These are phyloP conservation scores for Agelaius tricolor DNA, from an alignment of 2,113 vertebrate genomes.

Conservation along the genomic window DNA sequence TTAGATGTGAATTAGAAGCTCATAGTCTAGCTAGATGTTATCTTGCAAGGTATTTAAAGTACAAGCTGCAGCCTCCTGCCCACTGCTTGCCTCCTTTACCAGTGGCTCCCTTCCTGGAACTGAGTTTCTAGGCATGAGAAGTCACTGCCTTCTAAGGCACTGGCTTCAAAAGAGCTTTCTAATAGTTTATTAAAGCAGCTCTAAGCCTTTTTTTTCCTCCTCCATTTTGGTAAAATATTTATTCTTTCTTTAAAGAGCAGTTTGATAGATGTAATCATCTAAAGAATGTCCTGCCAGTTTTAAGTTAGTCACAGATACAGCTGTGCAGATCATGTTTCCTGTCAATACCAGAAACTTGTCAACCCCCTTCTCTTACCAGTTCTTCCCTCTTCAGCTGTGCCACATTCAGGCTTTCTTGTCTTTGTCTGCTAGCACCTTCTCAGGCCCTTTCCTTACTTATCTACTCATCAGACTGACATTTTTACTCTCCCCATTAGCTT, in stretches of 20 bases:
- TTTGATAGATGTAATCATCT: conserved; percentile 64
- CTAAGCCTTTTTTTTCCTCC: not conserved
- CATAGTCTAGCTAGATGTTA: not conserved
- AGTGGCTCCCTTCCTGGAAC: not conserved
- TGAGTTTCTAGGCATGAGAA: not conserved
- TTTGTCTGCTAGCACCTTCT: conserved; percentile 17
- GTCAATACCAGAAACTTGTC: conserved; percentile 29
- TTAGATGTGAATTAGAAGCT: not conserved
- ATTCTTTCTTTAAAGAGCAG: conserved; percentile 69
- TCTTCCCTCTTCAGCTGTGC: conserved; percentile 19
- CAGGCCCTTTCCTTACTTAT: not conserved
- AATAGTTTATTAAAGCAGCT: conserved; percentile 64
- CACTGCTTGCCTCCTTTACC: not conserved
- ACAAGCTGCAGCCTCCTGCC: not conserved
- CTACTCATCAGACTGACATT: not conserved
- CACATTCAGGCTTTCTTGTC: not conserved
- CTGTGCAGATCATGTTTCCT: conserved; percentile 40
- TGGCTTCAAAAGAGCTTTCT: conserved; percentile 68
- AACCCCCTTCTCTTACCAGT: not conserved
- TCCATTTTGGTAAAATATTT: conserved; percentile 52
- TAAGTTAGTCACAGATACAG: conserved; percentile 65
- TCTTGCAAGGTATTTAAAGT: not conserved
- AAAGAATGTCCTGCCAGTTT: conserved; percentile 63
- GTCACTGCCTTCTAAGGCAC: conserved; percentile 47
- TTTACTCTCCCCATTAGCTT: not conserved